Evolutionary conservation across 2,113 vertebrate species (phyloP).

Genomic region (Campylomormyrus numenius): DNA sequence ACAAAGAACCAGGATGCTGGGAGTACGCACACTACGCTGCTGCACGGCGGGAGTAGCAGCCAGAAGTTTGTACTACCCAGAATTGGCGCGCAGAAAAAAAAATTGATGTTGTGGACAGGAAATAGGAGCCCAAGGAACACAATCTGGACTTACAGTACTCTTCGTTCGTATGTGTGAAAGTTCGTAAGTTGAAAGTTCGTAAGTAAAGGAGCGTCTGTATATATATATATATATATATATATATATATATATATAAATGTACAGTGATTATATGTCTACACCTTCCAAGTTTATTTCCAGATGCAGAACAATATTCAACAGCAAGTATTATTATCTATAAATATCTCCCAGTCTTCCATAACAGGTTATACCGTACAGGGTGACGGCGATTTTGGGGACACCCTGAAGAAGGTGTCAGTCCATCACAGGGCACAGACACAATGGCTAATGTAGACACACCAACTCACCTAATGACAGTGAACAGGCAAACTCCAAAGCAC

Average conservation of each 20-base stretch:
- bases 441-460: background rate
- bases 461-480: background rate
- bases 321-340: background rate
- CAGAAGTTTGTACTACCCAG: too few species aligned
- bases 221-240: background rate
- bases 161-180: too few species aligned
- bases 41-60: too few species aligned
- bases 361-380: background rate
- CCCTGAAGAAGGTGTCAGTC: background rate
- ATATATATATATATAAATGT: background rate
- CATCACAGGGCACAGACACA: background rate
- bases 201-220: too few species aligned
- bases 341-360: background rate
- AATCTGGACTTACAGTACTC: too few species aligned
- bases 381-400: background rate
- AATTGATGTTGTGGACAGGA: too few species aligned
- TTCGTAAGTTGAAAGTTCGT: too few species aligned
- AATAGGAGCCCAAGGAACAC: too few species aligned
- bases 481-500: background rate
- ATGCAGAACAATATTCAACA: background rate
- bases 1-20: too few species aligned
- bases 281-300: background rate
- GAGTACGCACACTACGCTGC: too few species aligned
- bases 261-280: too few species aligned
- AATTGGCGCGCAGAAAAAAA: too few species aligned